A percentile compares a stretch with the other conserved stretches of the same genome.
Evolutionary conservation across 2,113 vertebrate species (phyloP).

Genomic region (Tiliqua scincoides): DNA sequence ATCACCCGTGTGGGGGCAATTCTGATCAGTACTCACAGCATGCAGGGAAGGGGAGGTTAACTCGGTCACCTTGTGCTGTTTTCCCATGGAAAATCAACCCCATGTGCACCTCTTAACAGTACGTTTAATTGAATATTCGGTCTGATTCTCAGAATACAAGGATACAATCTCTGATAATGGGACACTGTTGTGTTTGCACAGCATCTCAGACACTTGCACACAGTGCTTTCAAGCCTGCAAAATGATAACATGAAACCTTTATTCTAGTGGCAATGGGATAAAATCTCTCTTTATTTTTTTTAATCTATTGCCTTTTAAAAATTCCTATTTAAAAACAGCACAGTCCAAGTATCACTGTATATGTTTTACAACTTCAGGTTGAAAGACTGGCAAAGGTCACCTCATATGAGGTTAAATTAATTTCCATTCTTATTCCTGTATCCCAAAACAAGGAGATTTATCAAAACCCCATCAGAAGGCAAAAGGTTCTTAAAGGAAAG

Average conservation of each 20-base stretch:
- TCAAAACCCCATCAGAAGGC: slow-evolving; percentile 8
- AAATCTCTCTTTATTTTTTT: neutral
- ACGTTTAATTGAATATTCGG: too few relatives aligned
- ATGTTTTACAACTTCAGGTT: neutral
- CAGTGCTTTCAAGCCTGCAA: neutral
- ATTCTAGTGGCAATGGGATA: neutral
- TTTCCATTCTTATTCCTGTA: neutral
- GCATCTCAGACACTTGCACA: too few relatives aligned
- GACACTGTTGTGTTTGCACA: neutral
- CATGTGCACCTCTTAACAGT: too few relatives aligned
- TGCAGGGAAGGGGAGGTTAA: too few relatives aligned
- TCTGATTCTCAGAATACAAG: too few relatives aligned
- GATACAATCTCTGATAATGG: neutral
- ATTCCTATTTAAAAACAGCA: neutral
- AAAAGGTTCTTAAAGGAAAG: slow-evolving; percentile 27
- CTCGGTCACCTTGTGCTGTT: too few relatives aligned
- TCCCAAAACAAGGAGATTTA: neutral
- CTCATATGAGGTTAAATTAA: neutral
- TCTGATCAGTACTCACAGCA: too few relatives aligned
- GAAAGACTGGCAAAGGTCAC: neutral
- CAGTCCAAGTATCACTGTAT: neutral
- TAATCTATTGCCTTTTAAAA: neutral
- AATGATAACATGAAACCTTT: neutral
- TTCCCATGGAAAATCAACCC: too few relatives aligned
- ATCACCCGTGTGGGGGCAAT: too few relatives aligned